These are phyloP conservation scores for Unio pictorum DNA, from an alignment of 2,888 invertebrate species.

Conservation along the genomic window DNA sequence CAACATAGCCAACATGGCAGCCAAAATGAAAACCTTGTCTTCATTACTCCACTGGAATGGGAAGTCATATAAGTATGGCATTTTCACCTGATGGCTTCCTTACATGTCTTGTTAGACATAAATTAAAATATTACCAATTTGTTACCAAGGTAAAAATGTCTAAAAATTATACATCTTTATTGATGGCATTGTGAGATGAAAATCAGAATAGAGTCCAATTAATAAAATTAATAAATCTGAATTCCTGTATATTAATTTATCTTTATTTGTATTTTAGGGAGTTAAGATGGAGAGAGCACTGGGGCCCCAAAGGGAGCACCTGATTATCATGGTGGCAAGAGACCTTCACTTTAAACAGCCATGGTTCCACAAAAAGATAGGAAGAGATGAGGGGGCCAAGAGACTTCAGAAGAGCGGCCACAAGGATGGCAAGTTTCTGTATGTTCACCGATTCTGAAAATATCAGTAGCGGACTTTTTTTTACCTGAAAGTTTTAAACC, in stretches of 20 bases:
- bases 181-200: not conserved
- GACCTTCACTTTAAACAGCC: constrained; percentile 71
- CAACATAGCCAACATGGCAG: too few species aligned
- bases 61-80: too few species aligned
- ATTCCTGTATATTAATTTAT: not conserved
- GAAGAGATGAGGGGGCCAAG: constrained; percentile 68
- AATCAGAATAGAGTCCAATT: not conserved
- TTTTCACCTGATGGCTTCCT: too few species aligned
- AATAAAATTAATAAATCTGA: not conserved
- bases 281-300: constrained; percentile 60
- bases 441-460: constrained; percentile 26
- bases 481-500: too few species aligned
- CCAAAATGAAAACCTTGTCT: too few species aligned
- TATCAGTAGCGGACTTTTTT: not conserved
- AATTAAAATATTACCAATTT: too few species aligned
- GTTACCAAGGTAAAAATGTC: too few species aligned
- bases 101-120: too few species aligned
- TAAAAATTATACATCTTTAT: too few species aligned
- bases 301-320: constrained; percentile 63
- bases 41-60: too few species aligned
- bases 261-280: constrained; percentile 33
- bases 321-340: constrained; percentile 66
- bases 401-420: constrained; percentile 65
- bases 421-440: constrained; percentile 72
- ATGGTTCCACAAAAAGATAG: constrained; percentile 72